Evolutionary conservation across 1,140 invertebrate species (phyloP).

Genomic region (Spodoptera frugiperda): DNA sequence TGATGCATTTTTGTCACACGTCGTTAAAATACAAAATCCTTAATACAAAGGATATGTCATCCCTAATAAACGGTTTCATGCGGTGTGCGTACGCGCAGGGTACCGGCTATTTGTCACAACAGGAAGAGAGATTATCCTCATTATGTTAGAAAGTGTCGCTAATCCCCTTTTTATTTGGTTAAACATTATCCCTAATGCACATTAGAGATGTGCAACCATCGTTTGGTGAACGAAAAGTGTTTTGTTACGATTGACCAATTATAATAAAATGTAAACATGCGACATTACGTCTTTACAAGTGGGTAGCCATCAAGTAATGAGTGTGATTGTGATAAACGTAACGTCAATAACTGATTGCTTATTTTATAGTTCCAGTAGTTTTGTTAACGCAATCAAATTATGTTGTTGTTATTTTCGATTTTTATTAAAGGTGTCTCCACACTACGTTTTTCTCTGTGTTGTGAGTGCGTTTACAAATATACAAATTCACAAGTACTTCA

Average conservation of each 20-base stretch:
- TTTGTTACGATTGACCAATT: slow-evolving; percentile 6
- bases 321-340: slow-evolving; percentile 1
- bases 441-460: too few relatives aligned
- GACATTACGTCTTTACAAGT: neutral
- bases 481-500: too few relatives aligned
- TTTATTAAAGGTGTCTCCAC: too few relatives aligned
- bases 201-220: slow-evolving; percentile 30
- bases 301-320: neutral
- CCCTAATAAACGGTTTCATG: slow-evolving; percentile 43
- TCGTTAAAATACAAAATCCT: slow-evolving; percentile 40
- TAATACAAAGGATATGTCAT: slow-evolving; percentile 37
- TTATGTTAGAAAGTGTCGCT: slow-evolving; percentile 67
- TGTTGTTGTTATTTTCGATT: too few relatives aligned
- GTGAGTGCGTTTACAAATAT: too few relatives aligned
- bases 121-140: slow-evolving; percentile 71
- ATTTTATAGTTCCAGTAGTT: too few relatives aligned
- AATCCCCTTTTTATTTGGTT: slow-evolving; percentile 65
- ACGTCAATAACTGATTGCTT: neutral
- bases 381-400: too few relatives aligned
- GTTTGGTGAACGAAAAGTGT: neutral
- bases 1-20: slow-evolving; percentile 6
- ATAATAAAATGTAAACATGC: slow-evolving; percentile 16
- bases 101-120: slow-evolving; percentile 66
- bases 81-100: slow-evolving; percentile 46
- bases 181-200: slow-evolving; percentile 44